Evolutionary conservation across 1,140 invertebrate species (phyloP).

Genomic region (Lepidurus arcticus): DNA sequence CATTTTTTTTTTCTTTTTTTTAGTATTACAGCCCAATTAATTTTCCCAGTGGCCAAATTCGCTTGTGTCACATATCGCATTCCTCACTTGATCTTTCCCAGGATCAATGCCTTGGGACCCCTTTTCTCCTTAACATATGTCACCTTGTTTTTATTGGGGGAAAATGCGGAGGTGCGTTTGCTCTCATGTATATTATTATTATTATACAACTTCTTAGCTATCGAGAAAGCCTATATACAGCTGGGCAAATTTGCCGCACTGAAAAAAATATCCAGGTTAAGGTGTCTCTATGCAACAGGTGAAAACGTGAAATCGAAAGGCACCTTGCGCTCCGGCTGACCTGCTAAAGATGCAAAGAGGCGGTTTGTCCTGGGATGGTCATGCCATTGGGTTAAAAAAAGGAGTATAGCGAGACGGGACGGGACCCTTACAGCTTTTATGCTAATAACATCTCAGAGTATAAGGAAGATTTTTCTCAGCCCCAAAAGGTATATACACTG

Average conservation of each 20-base stretch:
- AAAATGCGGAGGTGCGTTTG: not conserved
- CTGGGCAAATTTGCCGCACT: not conserved
- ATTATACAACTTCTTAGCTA: too few species aligned
- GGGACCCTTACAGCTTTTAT: not conserved
- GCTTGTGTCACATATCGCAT: too few species aligned
- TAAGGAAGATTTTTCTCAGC: not conserved
- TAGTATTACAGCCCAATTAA: not conserved
- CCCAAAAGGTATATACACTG: not conserved
- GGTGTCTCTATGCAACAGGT: constrained; percentile 14
- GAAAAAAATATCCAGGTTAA: not conserved
- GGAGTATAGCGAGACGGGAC: too few species aligned
- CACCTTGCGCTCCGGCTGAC: not conserved
- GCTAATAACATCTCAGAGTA: not conserved
- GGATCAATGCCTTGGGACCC: not conserved
- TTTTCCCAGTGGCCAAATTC: too few species aligned
- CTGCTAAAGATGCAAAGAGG: constrained; percentile 7
- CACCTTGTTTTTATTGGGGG: not conserved
- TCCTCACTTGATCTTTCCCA: not conserved
- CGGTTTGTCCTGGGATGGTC: not conserved
- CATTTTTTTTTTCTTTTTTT: not conserved
- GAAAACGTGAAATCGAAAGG: constrained; percentile 21
- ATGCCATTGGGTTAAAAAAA: not conserved
- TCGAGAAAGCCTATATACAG: not conserved
- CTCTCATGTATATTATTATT: not conserved
- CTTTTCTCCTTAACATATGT: not conserved